Evolutionary conservation across 35 echinoderm and acorn worm genomes (phyloP).

Genomic region (Acanthaster planci): DNA sequence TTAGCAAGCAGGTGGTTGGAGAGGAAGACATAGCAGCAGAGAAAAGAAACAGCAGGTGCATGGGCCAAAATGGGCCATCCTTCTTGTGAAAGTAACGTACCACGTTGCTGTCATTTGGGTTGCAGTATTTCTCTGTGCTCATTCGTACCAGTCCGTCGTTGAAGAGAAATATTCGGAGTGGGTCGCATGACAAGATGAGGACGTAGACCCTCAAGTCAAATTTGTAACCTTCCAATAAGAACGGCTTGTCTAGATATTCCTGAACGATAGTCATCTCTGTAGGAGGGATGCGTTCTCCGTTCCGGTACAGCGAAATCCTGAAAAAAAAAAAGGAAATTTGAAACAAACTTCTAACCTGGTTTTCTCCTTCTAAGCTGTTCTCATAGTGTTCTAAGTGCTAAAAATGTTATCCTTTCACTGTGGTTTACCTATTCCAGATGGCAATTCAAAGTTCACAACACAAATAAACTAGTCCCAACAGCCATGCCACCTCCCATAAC

Average conservation of each 20-base stretch:
- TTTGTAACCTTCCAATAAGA: conserved; percentile 90
- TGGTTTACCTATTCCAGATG: too few relatives aligned
- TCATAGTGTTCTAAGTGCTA: too few relatives aligned
- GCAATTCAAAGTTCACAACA: too few relatives aligned
- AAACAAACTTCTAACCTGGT: too few relatives aligned
- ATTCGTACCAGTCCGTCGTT: conserved; percentile 91
- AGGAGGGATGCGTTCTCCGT: conserved; percentile 82
- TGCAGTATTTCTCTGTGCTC: conserved; percentile 81
- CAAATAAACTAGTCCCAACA: too few relatives aligned
- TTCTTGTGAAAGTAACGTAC: conserved; percentile 55
- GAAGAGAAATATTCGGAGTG: conserved; percentile 91
- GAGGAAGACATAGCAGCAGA: too few relatives aligned
- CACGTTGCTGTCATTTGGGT: conserved; percentile 82
- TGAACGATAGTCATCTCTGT: conserved; percentile 92
- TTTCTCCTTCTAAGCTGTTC: too few relatives aligned
- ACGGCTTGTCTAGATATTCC: conserved; percentile 93
- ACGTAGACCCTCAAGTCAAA: conserved; percentile 97
- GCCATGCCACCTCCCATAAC: too few relatives aligned
- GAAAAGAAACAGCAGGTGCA: too few relatives aligned
- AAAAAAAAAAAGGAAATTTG: conserved; percentile 17
- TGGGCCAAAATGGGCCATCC: too few relatives aligned
- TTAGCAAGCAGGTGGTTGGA: too few relatives aligned
- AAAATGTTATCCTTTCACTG: too few relatives aligned
- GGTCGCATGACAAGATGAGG: conserved; percentile 93
- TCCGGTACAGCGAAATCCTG: conserved; percentile 85